Percentiles rank a stretch among this genome's conserved stretches.
These are phyloP conservation scores for Mohoua ochrocephala DNA, from an alignment of 2,113 vertebrate genomes.

Conservation along the genomic window DNA sequence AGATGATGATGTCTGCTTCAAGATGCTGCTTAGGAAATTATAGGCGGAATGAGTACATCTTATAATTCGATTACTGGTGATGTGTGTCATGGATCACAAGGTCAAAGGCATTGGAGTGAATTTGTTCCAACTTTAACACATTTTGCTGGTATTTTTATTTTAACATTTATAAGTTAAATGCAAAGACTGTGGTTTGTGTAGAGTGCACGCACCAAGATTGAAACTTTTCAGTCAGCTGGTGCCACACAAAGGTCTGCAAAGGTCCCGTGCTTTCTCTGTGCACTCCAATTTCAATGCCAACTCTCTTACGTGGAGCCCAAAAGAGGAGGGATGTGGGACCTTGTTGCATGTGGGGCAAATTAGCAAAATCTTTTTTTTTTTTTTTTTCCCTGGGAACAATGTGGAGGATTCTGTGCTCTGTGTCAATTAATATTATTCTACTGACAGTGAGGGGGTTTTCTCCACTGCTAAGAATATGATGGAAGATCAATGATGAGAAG, in stretches of 20 bases:
- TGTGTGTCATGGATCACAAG: background rate
- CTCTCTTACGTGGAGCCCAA: background rate
- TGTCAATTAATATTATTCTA: background rate
- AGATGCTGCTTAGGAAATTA: background rate
- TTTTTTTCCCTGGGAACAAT: background rate
- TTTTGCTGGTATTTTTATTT: slow-evolving; percentile 2
- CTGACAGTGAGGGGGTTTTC: background rate
- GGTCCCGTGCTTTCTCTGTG: background rate
- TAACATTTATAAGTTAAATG: background rate
- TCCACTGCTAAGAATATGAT: background rate
- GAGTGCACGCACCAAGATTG: background rate
- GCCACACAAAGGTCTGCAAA: background rate
- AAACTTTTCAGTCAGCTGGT: background rate
- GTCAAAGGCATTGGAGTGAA: background rate
- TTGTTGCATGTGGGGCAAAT: background rate
- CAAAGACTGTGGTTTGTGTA: background rate
- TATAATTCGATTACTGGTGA: background rate
- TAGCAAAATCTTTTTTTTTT: background rate
- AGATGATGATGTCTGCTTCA: background rate
- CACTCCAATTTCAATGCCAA: background rate
- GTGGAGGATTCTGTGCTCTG: background rate
- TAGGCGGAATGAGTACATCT: background rate
- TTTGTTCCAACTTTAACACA: background rate
- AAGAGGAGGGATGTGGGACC: rapidly evolving
- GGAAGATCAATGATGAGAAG: background rate